A percentile compares a stretch with the other conserved stretches of the same genome.
Conservation (phyloP, 2,888 invertebrate genomes). For the Drosophila niveifrons region DNA sequence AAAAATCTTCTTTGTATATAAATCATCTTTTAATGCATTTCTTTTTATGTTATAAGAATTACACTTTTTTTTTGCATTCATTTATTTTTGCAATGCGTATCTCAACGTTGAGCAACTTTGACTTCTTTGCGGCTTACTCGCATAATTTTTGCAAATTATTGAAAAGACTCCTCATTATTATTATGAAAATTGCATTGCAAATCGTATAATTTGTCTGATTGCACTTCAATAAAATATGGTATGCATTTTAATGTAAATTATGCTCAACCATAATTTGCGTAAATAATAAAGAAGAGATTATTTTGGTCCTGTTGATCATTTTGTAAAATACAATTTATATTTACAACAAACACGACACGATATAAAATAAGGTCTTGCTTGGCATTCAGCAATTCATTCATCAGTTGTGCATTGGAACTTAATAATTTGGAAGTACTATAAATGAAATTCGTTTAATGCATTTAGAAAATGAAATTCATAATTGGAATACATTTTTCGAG, state of each 20-base stretch:
- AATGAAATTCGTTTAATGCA: too few species aligned
- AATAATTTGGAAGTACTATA: too few species aligned
- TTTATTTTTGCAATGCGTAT: neutral
- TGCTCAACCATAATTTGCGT: neutral
- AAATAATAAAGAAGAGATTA: neutral
- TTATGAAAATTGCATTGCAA: slow-evolving; percentile 5
- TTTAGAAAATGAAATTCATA: too few species aligned
- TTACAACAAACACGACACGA: too few species aligned
- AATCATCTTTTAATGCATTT: too few species aligned
- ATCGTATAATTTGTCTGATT: slow-evolving; percentile 1
- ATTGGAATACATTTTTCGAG: too few species aligned
- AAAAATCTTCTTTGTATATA: too few species aligned
- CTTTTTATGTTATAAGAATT: neutral
- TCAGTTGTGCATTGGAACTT: too few species aligned
- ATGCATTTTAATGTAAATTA: neutral
- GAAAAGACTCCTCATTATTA: neutral
- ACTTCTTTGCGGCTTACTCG: neutral
- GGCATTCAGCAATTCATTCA: too few species aligned
- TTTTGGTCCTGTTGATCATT: neutral
- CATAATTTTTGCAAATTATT: neutral
- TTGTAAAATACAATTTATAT: neutral
- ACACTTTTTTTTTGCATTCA: neutral
- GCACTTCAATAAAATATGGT: slow-evolving; percentile 2
- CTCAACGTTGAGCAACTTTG: neutral
- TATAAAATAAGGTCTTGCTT: too few species aligned